Conservation (phyloP, 2,888 invertebrate species). For the Fragum sueziense region DNA sequence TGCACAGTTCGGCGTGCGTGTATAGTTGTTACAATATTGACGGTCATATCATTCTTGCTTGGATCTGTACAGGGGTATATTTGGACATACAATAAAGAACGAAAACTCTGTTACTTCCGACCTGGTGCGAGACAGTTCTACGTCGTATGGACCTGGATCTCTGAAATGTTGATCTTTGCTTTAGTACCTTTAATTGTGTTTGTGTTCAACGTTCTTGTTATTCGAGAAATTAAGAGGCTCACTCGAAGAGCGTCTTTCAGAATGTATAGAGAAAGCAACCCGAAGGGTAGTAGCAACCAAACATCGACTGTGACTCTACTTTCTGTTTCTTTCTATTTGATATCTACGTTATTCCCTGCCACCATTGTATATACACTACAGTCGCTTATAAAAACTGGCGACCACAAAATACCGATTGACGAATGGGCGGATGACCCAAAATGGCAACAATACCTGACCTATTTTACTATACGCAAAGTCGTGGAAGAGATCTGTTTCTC, state of each 20-base stretch:
- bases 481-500: constrained; percentile 79
- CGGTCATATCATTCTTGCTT: constrained; percentile 66
- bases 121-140: constrained; percentile 65
- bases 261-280: constrained; percentile 46
- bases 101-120: constrained; percentile 70
- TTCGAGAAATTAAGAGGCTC: constrained; percentile 77
- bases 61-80: constrained; percentile 77
- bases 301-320: constrained; percentile 81
- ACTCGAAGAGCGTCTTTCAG: constrained; percentile 71
- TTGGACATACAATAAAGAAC: constrained; percentile 74
- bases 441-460: constrained; percentile 78
- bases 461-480: constrained; percentile 72
- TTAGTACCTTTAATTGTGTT: constrained; percentile 78
- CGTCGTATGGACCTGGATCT: constrained; percentile 78
- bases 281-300: constrained; percentile 57
- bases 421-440: constrained; percentile 68
- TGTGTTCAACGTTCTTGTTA: constrained; percentile 80
- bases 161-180: constrained; percentile 78
- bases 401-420: constrained; percentile 60
- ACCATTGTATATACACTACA: constrained; percentile 79
- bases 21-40: constrained; percentile 68
- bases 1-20: constrained; percentile 78
- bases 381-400: constrained; percentile 70
- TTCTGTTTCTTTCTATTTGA: constrained; percentile 81
- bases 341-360: constrained; percentile 80